These are phyloP conservation scores for Corythornis vintsioides DNA, from an alignment of 2,113 vertebrate species.

Conservation along the genomic window DNA sequence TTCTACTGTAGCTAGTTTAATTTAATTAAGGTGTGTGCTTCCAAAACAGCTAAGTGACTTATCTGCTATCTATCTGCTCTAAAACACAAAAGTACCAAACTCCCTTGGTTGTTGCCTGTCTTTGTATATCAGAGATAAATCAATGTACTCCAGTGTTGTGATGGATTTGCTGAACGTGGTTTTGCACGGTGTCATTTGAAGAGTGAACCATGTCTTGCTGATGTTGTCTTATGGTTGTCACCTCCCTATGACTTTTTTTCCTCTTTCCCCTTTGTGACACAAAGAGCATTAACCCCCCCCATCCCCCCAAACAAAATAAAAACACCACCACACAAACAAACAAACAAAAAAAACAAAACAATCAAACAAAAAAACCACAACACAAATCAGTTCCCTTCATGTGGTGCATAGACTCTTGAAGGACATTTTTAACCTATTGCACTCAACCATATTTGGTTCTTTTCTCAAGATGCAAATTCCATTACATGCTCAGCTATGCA, in stretches of 20 bases:
- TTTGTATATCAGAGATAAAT: background rate
- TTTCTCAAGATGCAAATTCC: constrained; percentile 24
- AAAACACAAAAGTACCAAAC: background rate
- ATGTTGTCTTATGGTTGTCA: constrained; percentile 2
- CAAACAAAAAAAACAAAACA: background rate
- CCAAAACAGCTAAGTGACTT: background rate
- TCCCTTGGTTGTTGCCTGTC: background rate
- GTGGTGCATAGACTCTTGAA: background rate
- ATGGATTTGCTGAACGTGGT: background rate
- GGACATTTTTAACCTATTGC: constrained; percentile 58
- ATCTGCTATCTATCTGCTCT: background rate
- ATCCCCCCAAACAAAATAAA: no score
- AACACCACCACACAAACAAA: no score
- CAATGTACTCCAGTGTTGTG: background rate
- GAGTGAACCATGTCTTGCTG: background rate
- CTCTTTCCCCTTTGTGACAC: background rate
- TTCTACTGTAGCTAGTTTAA: background rate
- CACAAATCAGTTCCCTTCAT: background rate
- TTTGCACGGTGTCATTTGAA: background rate
- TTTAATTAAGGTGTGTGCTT: background rate
- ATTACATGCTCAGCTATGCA: background rate
- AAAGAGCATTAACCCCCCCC: background rate
- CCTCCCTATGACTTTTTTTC: background rate
- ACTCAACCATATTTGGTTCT: constrained; percentile 37
- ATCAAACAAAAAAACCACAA: no score